phyloP scores from a whole-genome alignment of 1,140 invertebrate species.

The Leptinotarsa undecemlineata region DNA sequence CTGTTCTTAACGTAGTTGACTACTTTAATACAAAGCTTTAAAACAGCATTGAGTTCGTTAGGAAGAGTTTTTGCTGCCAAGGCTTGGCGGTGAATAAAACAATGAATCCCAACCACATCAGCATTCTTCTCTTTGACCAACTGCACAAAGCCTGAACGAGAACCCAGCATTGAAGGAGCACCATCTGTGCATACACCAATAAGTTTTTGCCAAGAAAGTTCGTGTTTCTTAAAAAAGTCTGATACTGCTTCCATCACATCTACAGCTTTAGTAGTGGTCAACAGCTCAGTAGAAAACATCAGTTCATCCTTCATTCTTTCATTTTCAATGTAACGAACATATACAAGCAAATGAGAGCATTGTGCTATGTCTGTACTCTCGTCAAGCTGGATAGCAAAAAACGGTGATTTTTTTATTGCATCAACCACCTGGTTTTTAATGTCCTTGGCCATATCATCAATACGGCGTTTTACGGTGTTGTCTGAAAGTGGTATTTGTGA shows the following conservation, averaged over 20 bases:
- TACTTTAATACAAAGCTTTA: slow-evolving; percentile 46
- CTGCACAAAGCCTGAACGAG: slow-evolving; percentile 46
- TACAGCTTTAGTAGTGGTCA: slow-evolving; percentile 43
- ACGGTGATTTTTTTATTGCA: slow-evolving; percentile 26
- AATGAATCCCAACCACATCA: slow-evolving; percentile 33
- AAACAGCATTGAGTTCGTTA: slow-evolving; percentile 35
- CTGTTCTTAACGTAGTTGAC: slow-evolving; percentile 50
- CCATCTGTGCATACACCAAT: slow-evolving; percentile 24
- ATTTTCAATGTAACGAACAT: slow-evolving; percentile 21
- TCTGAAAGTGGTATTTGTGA: slow-evolving; percentile 40
- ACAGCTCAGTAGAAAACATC: slow-evolving; percentile 14
- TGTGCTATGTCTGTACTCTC: slow-evolving; percentile 17
- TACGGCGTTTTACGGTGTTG: slow-evolving; percentile 36
- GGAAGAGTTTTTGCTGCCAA: slow-evolving; percentile 49
- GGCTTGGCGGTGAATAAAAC: slow-evolving; percentile 48
- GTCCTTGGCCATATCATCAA: slow-evolving; percentile 40
- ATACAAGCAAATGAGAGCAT: slow-evolving; percentile 17
- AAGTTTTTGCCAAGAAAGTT: slow-evolving; percentile 29
- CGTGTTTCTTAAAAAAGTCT: slow-evolving; percentile 46
- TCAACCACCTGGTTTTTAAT: slow-evolving; percentile 36
- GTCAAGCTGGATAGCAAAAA: slow-evolving; percentile 25
- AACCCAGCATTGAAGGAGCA: slow-evolving; percentile 44
- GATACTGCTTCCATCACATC: slow-evolving; percentile 43
- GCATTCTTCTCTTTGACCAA: slow-evolving; percentile 48
- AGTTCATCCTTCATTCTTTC: slow-evolving; percentile 22